Conservation (phyloP, 2,888 invertebrate genomes). For the Synergus umbraculus region DNA sequence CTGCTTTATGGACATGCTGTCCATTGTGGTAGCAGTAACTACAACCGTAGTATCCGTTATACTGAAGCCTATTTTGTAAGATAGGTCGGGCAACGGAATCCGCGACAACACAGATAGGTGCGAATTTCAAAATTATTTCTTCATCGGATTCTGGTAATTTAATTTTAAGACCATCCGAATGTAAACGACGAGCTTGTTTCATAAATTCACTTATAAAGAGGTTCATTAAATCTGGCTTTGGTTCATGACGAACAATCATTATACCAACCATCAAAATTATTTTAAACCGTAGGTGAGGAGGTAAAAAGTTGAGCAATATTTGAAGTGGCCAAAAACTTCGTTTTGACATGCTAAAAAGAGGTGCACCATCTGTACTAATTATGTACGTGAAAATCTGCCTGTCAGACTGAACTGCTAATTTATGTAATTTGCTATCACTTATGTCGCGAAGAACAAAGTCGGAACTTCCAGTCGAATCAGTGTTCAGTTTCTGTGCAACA, state of each 20-base stretch:
- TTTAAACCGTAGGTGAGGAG: conserved; percentile 36
- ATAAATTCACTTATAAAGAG: conserved; percentile 36
- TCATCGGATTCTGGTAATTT: neutral
- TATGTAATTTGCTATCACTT: neutral
- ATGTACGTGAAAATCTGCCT: neutral
- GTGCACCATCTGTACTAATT: neutral
- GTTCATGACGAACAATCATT: conserved; percentile 37
- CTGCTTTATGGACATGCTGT: too few species aligned
- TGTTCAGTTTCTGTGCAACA: neutral
- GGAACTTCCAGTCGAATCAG: neutral
- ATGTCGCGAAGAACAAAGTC: neutral
- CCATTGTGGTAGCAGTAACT: too few species aligned
- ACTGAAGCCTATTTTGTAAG: too few species aligned
- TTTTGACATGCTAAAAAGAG: neutral
- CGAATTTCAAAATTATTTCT: conserved; percentile 3
- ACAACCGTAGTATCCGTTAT: too few species aligned
- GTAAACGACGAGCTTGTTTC: conserved; percentile 12
- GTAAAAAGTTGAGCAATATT: conserved; percentile 20
- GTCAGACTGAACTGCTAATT: neutral
- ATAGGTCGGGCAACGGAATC: too few species aligned
- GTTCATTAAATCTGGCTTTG: conserved; percentile 41
- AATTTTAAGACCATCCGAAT: neutral
- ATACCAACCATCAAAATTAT: conserved; percentile 39
- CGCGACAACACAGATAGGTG: too few species aligned
- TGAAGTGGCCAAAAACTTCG: conserved; percentile 43